Base-by-base conservation (phyloP, 2,113 vertebrate species). In the Tor tambroides region DNA sequence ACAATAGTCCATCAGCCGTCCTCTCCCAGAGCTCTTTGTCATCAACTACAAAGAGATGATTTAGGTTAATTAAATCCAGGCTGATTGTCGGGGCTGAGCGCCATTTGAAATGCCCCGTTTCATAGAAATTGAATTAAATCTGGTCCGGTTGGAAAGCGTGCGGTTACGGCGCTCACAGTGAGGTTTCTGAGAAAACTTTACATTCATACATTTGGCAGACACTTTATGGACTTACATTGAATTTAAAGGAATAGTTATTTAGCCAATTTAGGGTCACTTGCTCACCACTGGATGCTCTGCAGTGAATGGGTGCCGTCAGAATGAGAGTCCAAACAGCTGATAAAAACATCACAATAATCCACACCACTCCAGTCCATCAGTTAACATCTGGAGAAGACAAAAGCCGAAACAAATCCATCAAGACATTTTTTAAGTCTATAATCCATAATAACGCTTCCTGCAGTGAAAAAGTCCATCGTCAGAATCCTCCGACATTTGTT, bases 1-100 rank as follows among this genome's bases (percentile, higher is more conserved):
- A 95, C 92, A 94, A 93, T 93, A 91, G 91, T 92, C 90, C 91
- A 92, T 92, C 91, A 94, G 94, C 94, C 93, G 94, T 87, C 90
- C 30, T 85, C 92, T 91, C 88, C 91, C 88, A 93, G 92, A 91
- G 88, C 90, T 89, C 92, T 94, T 94, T 95, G 93, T 95, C 93
- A 92, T 94, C 93, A 89, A 91, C 92, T 91, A 94, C 92, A 94
- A 94, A 94, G 93, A 95, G 92, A 86, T 74, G 56, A 95, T 95
- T 94, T 93, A 74, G 92, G 91, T 94, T 95, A 92, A 95, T 95
- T 95, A 94, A 93, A 94, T 93, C 92, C 87, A 79, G 91, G 91
- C 92, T 93, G 92, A 94, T 93, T 92, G 93, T 92, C 93, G 7
- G 56, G 56, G 56, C 56, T 61, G 56, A n/a, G 56, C 56, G 9